Evolutionary conservation across 2,113 vertebrate genomes (phyloP).

Genomic region (Pitta sordida): DNA sequence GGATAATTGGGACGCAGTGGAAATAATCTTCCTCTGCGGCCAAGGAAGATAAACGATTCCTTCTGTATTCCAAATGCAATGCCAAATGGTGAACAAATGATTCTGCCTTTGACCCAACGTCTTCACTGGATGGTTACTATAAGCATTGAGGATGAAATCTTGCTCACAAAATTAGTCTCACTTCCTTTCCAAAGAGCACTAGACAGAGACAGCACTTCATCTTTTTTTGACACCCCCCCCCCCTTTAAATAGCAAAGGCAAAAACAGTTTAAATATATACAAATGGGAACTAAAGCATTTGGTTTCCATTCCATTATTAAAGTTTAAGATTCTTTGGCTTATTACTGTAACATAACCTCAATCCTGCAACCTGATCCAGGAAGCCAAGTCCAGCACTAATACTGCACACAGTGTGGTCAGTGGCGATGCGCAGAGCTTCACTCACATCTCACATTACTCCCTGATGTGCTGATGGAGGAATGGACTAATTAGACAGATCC

Average conservation of each 20-base stretch:
- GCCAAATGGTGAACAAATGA: background rate
- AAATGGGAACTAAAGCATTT: background rate
- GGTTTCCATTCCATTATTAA: background rate
- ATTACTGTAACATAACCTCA: background rate
- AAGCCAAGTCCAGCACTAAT: background rate
- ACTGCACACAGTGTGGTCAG: rapidly evolving
- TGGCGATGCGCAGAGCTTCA: background rate
- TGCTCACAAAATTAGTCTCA: background rate
- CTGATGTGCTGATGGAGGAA: background rate
- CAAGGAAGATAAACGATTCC: background rate
- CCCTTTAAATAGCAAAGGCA: background rate
- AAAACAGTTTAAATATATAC: background rate
- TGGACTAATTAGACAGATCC: rapidly evolving
- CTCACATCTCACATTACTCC: background rate
- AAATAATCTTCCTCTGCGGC: background rate
- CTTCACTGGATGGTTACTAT: background rate
- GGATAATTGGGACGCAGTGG: rapidly evolving
- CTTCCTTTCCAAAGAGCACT: background rate
- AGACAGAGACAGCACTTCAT: background rate
- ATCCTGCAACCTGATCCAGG: background rate
- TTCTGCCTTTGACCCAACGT: background rate
- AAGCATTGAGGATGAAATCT: background rate
- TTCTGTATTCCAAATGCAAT: background rate
- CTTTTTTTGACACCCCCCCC: background rate
- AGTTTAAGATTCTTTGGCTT: background rate